Conservation (phyloP, 2,113 vertebrate species). For the Psophia crepitans region DNA sequence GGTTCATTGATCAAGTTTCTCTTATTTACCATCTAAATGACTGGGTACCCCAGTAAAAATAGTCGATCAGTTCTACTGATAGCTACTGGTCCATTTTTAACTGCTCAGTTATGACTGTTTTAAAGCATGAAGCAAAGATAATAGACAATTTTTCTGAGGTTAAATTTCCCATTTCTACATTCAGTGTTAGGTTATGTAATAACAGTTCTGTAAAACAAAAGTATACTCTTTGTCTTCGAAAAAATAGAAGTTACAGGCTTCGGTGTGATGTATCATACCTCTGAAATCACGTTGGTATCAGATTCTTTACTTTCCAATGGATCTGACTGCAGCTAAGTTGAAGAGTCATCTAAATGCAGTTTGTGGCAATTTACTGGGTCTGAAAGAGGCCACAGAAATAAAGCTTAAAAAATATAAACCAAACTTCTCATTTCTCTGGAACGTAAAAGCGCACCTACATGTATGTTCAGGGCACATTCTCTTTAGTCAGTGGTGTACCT, state of each 20-base stretch:
- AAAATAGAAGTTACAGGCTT: neutral
- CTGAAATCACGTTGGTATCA: slow-evolving; percentile 3
- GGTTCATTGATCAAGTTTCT: neutral
- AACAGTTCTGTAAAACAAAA: slow-evolving; percentile 28
- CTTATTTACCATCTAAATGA: neutral
- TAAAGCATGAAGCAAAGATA: slow-evolving; percentile 40
- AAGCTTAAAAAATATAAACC: neutral
- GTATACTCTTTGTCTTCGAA: neutral
- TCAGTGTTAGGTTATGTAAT: slow-evolving; percentile 21
- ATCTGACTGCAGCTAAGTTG: neutral
- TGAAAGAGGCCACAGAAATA: slow-evolving; percentile 7
- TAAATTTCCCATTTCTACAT: slow-evolving; percentile 21
- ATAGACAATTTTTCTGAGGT: slow-evolving; percentile 36
- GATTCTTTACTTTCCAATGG: neutral
- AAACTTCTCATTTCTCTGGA: neutral
- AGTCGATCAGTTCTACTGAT: neutral
- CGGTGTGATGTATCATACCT: neutral
- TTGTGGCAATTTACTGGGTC: neutral
- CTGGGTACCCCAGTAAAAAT: neutral
- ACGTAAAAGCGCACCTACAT: neutral
- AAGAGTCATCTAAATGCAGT: slow-evolving; percentile 24
- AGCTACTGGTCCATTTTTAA: slow-evolving; percentile 16
- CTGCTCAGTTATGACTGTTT: neutral
- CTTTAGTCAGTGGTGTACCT: neutral
- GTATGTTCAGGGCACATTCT: neutral